A percentile compares a stretch with the other conserved stretches of the same genome.
phyloP scores from a whole-genome alignment of 53 echinoderm and acorn worm species.

The Paracentrotus lividus region DNA sequence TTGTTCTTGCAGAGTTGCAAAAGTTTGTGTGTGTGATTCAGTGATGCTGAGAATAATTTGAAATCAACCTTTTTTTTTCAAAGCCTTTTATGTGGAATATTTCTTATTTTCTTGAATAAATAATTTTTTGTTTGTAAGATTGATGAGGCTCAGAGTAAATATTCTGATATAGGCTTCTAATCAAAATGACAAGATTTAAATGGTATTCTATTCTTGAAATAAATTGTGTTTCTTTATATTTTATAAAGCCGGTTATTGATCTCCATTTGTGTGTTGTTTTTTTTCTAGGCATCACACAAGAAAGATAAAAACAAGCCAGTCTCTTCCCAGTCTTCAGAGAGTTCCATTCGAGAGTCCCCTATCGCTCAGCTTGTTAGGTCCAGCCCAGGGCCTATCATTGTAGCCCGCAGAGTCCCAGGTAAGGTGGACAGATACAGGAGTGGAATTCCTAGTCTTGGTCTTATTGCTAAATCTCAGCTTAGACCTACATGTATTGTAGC shows the following conservation, averaged over 20 bases:
- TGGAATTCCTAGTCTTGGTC: not conserved
- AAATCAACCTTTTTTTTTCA: too few species aligned
- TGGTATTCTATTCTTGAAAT: too few species aligned
- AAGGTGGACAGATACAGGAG: not conserved
- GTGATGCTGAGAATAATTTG: too few species aligned
- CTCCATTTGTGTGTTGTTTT: too few species aligned
- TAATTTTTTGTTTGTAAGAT: too few species aligned
- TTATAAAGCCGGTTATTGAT: too few species aligned
- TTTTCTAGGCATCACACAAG: not conserved
- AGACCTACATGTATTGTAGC: not conserved
- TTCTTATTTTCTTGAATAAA: not conserved
- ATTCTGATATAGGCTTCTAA: too few species aligned
- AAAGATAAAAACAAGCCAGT: constrained; percentile 2
- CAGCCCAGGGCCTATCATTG: constrained; percentile 83
- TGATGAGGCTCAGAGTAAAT: too few species aligned
- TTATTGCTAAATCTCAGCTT: not conserved
- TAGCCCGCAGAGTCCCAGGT: constrained; percentile 66
- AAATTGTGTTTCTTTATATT: too few species aligned
- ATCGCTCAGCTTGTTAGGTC: constrained; percentile 46
- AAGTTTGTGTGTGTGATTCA: too few species aligned
- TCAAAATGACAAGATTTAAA: too few species aligned
- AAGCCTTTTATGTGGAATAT: too few species aligned
- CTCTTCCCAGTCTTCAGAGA: not conserved
- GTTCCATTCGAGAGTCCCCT: constrained; percentile 51
- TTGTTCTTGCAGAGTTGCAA: not conserved